These are phyloP conservation scores for Hemiscyllium ocellatum DNA, from an alignment of 2,113 vertebrate species.

Conservation along the genomic window DNA sequence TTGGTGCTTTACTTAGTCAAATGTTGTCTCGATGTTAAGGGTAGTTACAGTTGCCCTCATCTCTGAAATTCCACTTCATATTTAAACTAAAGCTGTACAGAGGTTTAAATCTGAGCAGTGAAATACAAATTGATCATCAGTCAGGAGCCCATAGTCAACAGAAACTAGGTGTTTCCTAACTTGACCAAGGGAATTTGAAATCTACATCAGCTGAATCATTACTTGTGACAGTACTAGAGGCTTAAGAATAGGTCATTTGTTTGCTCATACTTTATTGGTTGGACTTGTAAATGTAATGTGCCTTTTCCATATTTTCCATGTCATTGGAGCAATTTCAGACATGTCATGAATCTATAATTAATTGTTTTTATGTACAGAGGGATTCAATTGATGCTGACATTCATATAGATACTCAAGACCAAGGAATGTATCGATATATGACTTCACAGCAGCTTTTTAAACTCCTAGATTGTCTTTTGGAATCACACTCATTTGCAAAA, in stretches of 20 bases:
- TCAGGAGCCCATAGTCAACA: not conserved
- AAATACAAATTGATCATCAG: not conserved
- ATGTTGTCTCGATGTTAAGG: not conserved
- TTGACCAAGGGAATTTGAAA: not conserved
- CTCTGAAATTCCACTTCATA: not conserved
- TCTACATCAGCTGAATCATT: not conserved
- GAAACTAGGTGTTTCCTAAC: not conserved
- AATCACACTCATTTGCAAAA: conserved; percentile 92
- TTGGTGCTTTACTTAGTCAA: not conserved
- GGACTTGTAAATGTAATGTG: not conserved
- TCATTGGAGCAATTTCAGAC: not conserved
- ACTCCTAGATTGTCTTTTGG: conserved; percentile 86
- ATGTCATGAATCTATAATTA: not conserved
- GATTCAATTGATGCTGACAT: conserved; percentile 72
- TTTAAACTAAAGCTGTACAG: not conserved
- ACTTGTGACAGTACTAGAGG: not conserved
- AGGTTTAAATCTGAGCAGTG: not conserved
- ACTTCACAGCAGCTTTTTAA: conserved; percentile 88
- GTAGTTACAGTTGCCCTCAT: not conserved
- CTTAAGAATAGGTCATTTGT: not conserved
- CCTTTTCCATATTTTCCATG: not conserved
- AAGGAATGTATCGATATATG: conserved; percentile 89
- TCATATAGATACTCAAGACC: conserved; percentile 61
- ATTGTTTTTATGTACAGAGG: conserved; percentile 55
- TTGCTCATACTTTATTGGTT: not conserved